Evolutionary conservation across 2,797 vertebrate species (phyloP), one percentile per base, ranked within the genome.

Genomic region (Rachycentron canadum): DNA sequence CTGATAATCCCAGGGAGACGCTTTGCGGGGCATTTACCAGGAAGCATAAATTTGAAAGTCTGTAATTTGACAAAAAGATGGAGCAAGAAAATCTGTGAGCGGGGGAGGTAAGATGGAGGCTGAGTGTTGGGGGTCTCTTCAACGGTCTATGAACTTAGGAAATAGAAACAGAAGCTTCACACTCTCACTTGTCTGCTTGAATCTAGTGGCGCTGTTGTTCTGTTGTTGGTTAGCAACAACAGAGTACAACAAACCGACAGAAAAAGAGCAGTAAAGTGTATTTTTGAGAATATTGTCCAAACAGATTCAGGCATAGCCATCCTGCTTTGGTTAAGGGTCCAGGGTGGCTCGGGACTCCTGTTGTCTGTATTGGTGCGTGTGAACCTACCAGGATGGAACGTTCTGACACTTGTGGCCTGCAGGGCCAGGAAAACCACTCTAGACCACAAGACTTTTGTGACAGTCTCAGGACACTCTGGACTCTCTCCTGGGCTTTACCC

Each of bases 1-100:
- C 82, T 41, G 89, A 93, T 93, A 90, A 92, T 93, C 88, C 92
- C 79, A 50, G 38, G 25, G 93, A 91, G 90, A 92, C 76, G 79
- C 67, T 87, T 90, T 83, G 82, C 69, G 63, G 87, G 84, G 73
- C 86, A 81, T 81, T 92, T 82, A 90, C 52, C 87, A 90, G 88
- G 85, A 89, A 91, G 83, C 69, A 76, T 83, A 84, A 76, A 88
- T 93, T 82, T 88, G 60, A 91, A 83, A 82, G 86, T 87, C 85
- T 87, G 76, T 91, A 89, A 91, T 91, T 91, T 91, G 84, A 91
- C 84, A 89, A 92, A 90, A 89, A 88, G 72, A 59, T 81, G 49
- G 49, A 65, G 73, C 83, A 83, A 77, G 60, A 84, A 82, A 79
- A 82, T 66, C 57, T 78, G 41, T 28, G 76, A 69, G 25, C 34